Percentiles rank a stretch among this genome's conserved stretches.
Evolutionary conservation across 2,888 invertebrate genomes (phyloP).

Genomic region (Lithodes maja): DNA sequence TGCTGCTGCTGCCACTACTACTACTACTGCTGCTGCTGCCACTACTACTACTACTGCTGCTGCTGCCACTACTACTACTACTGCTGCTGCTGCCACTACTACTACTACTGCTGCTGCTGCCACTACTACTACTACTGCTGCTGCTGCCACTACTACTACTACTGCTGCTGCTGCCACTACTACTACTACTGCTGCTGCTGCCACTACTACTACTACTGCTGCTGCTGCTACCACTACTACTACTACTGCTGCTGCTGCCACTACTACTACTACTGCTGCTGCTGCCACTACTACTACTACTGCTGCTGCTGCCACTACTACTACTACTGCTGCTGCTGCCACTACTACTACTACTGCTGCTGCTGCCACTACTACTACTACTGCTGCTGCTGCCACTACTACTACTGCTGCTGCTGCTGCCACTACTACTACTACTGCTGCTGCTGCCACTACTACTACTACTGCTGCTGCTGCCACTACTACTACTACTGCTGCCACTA

Average conservation of each 20-base stretch:
- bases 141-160: constrained; percentile 25
- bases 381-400: constrained; percentile 25
- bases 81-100: constrained; percentile 25
- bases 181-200: constrained; percentile 19
- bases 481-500: constrained; percentile 13
- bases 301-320: constrained; percentile 16
- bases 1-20: constrained; percentile 25
- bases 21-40: constrained; percentile 25
- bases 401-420: constrained; percentile 17
- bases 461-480: constrained; percentile 25
- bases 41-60: constrained; percentile 25
- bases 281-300: constrained; percentile 7
- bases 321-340: constrained; percentile 25
- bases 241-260: constrained; percentile 25
- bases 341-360: constrained; percentile 18
- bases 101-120: constrained; percentile 25
- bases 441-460: constrained; percentile 17
- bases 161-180: constrained; percentile 25
- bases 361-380: constrained; percentile 22
- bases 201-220: constrained; percentile 18
- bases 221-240: constrained; percentile 19
- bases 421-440: constrained; percentile 18
- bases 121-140: constrained; percentile 7
- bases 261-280: constrained; percentile 18
- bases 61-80: constrained; percentile 25